Base-by-base conservation (phyloP, 2,113 vertebrate species). In the Tamias sibiricus region DNA sequence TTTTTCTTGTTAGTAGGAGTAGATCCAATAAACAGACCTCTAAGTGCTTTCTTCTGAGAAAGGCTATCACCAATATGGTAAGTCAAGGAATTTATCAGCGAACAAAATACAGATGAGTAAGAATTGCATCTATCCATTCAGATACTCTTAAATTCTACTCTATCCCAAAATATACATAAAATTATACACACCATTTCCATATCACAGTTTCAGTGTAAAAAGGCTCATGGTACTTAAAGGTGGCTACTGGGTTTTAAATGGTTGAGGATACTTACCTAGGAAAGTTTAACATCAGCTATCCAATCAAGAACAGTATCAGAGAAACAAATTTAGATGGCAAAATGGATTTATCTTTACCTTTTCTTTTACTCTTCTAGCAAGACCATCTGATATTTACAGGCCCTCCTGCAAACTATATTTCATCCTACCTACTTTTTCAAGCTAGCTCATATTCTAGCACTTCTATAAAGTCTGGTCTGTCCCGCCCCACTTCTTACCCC, bases 1-100 rank as follows among this genome's bases (percentile, higher is more conserved):
- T 54, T 72, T 76, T 42, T 42, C 49, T 90, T 92, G 32, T 75
- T 91, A 74, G 16, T 82, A 62, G 74, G 59, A 91, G 54, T 79
- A 54, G 22, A 77, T 74, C 0, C 49, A 88, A 85, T 74, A 88
- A 80, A 71, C n/a, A 93, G 37, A 68, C 28, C 11, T 26, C 49
- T 72, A 30, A 22, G 59, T 72, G 24, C 16, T 68, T 93, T n/a
- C 44, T 88, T 91, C 76, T 91, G 44, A 94, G 76, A 77, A 85
- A 89, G 4, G 22, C 22, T 24, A 62, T 49, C n/a, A 75, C 76
- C 57, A 28, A 62, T 37, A 57, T 26, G 64, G 28, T 8, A 91
- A 74, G 2, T 71, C 24, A 71, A 71, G 68, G 64, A 42, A 69
- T 42, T 64, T 69, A 75, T 62, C 47, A 42, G 83, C 8, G 3